Evolutionary conservation across 2,113 vertebrate species (phyloP).

Genomic region (Sphyrna mokarran): DNA sequence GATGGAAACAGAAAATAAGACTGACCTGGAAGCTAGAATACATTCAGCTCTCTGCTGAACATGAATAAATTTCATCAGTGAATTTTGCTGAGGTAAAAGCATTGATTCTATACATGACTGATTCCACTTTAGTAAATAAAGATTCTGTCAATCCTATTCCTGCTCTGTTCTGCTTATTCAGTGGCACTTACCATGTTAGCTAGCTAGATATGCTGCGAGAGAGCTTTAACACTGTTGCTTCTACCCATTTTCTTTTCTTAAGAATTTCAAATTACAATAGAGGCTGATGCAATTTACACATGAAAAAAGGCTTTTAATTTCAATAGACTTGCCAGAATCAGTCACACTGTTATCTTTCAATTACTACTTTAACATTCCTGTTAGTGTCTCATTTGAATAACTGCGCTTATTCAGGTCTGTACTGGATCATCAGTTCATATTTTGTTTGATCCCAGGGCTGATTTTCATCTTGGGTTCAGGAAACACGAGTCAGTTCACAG

Average conservation of each 20-base stretch:
- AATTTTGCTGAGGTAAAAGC: slow-evolving; percentile 9
- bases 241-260: background rate
- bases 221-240: background rate
- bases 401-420: background rate
- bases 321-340: background rate
- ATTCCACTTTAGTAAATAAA: slow-evolving; percentile 31
- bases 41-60: background rate
- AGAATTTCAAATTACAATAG: background rate
- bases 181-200: too few relatives aligned
- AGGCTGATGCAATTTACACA: background rate
- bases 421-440: background rate
- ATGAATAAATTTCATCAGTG: background rate
- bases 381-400: background rate
- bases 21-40: background rate
- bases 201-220: background rate
- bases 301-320: background rate
- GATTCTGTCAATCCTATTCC: background rate
- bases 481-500: too few relatives aligned
- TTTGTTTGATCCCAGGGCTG: background rate
- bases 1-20: background rate
- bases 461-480: too few relatives aligned
- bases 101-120: background rate
- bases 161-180: background rate
- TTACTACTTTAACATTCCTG: background rate
- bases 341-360: background rate